Evolutionary conservation across 1,140 invertebrate genomes (phyloP), one percentile per base, ranked within the genome.

Genomic region (Steinernema khuongi): DNA sequence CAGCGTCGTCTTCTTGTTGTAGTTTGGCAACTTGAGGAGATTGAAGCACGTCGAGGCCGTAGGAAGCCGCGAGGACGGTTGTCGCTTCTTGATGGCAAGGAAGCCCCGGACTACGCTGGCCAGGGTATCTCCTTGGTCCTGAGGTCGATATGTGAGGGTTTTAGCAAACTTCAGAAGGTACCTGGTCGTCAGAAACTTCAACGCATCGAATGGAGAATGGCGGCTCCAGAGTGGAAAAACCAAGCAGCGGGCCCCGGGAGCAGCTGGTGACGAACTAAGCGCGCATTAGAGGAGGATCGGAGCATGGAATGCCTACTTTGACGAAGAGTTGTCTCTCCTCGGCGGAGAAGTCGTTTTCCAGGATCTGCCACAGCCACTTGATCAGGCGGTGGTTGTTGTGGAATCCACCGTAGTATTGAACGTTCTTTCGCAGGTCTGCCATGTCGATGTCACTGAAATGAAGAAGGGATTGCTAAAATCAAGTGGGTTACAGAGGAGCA

Each of bases 1-100:
- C 11, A 99, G 87, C 0, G 94, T 96, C 78, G 91, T 91, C 84
- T 96, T 94, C 86, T 95, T 96, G 84, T 96, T 94, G 86, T 99
- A 99, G 87, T 99, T 99, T 70, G 97, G 97, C 80, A 99, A 88
- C 86, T 99, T 99, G 17, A 99, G 89, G 30, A 99, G 89, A 88
- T 99, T 99, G 87, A 99, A 99, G 86, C 97, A 99, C 0, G 97
- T 99, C 0, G 96, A 99, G 0, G 95, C 96, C 0, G 97, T 98
- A 29, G 96, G 97, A 33, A 99, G 89, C 31, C 96, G 89, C 85
- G 95, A 93, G 67, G 95, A 91, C 0, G 96, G 94, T 87, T 97
- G 94, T 83, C 32, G 88, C 77, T 83, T 81, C 74, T 85, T 83
- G 80, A 99, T 96, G 30, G 96, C 96, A 81, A 99, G 96, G 86